Evolutionary conservation across 2,888 invertebrate species (phyloP).

Genomic region (Stenodera caucasica): DNA sequence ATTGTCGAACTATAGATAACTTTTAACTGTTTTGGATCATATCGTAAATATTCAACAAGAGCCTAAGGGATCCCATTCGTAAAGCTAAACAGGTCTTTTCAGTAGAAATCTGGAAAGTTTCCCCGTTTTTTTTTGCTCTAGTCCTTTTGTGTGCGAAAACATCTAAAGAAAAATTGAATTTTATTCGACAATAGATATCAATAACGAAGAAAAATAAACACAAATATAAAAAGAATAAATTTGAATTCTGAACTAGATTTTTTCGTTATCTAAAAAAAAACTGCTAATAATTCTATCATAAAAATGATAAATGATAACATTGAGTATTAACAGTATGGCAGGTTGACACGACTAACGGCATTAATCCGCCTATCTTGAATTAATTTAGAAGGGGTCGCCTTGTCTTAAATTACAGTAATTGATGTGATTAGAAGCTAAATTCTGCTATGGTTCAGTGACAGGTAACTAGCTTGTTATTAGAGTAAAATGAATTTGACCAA

Average conservation of each 20-base stretch:
- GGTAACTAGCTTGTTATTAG: background rate
- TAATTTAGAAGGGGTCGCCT: conserved; percentile 6
- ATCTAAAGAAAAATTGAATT: background rate
- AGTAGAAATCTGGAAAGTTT: background rate
- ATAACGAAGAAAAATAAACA: no score
- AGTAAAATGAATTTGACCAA: background rate
- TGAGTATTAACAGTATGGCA: background rate
- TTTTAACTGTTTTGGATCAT: conserved; percentile 6
- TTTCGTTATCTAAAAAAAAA: background rate
- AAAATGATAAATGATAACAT: background rate
- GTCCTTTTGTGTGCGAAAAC: background rate
- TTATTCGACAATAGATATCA: background rate
- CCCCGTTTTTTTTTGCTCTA: background rate
- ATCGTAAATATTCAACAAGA: conserved; percentile 12
- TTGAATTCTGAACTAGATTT: no score
- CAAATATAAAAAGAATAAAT: no score
- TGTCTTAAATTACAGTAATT: conserved; percentile 9
- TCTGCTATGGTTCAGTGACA: conserved; percentile 6
- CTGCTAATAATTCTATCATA: background rate
- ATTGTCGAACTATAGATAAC: background rate
- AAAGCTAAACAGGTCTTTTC: background rate
- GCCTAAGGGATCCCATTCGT: background rate
- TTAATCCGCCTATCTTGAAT: conserved; percentile 12
- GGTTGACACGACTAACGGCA: background rate
- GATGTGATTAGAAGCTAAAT: conserved; percentile 12